Evolutionary conservation across 2,888 invertebrate genomes (phyloP), one percentile per base, ranked within the genome.

Genomic region (Drosophila emarginata): DNA sequence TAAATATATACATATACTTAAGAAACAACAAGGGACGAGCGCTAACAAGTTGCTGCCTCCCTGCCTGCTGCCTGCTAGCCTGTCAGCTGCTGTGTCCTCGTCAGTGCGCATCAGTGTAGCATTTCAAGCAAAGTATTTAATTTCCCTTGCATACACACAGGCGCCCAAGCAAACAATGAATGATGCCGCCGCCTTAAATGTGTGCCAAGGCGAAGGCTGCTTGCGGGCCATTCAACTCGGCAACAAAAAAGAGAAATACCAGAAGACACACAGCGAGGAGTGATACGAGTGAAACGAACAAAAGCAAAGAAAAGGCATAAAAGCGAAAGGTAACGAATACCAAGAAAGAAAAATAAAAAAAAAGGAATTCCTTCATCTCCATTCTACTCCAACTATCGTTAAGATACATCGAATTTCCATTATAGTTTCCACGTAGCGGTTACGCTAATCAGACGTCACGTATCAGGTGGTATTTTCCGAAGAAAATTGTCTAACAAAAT

Each of bases 41-140:
- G 56, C 77, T 76, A 78, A 83, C 83, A 83, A 87, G 77, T 81
- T 80, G 79, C 77, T 63, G 61, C 21, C 57, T 28, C 60, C 60
- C 61, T 23, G 40, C 53, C 14, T 51, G 62, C 14, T 51, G 62
- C 53, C 52, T 40, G 45, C 18, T 62, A n/a, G 61, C 39, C 52
- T 59, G 56, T 37, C 56, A 56, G 59, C 58, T 39, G 18, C 64
- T 62, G 62, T 66, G 53, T 57, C 61, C 72, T 67, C 67, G 73
- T 75, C 78, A 78, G 71, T 69, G 51, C 54, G 54, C 76, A 64
- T 72, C 82, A 74, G 75, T 76, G 80, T 80, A 75, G 68, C 86
- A 82, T 87, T 85, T 80, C 85, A 83, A 70, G 79, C 78, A 85
- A 88, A 88, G 88, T 88, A 88, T 85, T 88, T 88, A 85, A 85